Conservation (phyloP, 2,113 vertebrate genomes). For the Lepisosteus osseus region DNA sequence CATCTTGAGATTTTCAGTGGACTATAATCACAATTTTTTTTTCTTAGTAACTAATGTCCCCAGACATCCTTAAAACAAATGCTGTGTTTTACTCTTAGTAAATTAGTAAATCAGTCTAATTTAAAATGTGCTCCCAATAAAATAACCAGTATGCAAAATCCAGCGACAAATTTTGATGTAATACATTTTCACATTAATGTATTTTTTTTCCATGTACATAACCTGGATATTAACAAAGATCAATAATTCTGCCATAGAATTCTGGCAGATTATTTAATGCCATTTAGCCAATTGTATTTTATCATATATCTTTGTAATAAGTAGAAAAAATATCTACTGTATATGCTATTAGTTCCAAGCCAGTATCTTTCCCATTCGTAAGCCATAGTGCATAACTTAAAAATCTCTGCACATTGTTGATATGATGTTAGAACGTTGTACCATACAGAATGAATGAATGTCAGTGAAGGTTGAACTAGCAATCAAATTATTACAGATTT, state of each 20-base stretch:
- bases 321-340: slow-evolving; percentile 30
- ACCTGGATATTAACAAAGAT: slow-evolving; percentile 23
- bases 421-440: slow-evolving; percentile 50
- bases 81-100: no score
- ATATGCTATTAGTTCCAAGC: slow-evolving; percentile 48
- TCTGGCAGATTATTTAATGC: slow-evolving; percentile 40
- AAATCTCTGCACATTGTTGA: slow-evolving; percentile 52
- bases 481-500: slow-evolving; percentile 57
- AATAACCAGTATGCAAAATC: no score
- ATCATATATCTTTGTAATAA: slow-evolving; percentile 48
- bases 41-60: no score
- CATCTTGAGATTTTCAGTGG: no score
- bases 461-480: slow-evolving; percentile 54
- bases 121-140: no score
- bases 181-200: background rate
- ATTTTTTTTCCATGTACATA: background rate
- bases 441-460: slow-evolving; percentile 48
- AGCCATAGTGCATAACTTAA: slow-evolving; percentile 52
- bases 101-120: no score
- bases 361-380: slow-evolving; percentile 49
- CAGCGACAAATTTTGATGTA: no score
- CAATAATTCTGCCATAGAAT: slow-evolving; percentile 31
- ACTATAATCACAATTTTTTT: no score
- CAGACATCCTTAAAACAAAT: no score
- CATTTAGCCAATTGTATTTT: slow-evolving; percentile 37